phyloP scores from a whole-genome alignment of 2,797 vertebrate species.

The Phalloptychus januarius region DNA sequence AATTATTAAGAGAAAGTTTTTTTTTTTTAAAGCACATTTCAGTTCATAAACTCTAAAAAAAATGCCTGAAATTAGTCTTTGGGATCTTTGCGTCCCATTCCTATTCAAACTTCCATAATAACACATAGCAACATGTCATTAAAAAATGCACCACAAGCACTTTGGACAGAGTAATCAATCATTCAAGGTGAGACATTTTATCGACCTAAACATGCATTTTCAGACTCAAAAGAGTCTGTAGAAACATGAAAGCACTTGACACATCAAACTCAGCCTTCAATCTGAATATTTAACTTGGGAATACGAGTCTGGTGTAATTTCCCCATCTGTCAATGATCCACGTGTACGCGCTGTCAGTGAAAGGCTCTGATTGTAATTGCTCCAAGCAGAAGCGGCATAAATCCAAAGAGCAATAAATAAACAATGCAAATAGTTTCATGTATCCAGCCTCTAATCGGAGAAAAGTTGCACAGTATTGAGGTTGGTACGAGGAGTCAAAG shows the following conservation, averaged over 20 bases:
- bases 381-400: constrained; percentile 2
- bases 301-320: constrained; percentile 3
- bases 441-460: constrained; percentile 9
- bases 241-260: neutral
- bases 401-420: neutral
- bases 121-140: constrained; percentile 1
- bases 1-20: neutral
- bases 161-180: neutral
- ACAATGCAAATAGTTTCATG: neutral
- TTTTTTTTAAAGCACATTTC: neutral
- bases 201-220: neutral
- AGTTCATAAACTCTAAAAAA: neutral
- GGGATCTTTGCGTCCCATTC: neutral
- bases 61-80: neutral
- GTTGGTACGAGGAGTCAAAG: constrained; percentile 17
- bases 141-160: neutral
- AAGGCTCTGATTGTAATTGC: constrained; percentile 13
- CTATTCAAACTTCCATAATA: neutral
- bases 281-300: neutral
- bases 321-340: constrained; percentile 1
- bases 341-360: constrained; percentile 2
- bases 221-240: neutral
- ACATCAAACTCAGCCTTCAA: neutral
- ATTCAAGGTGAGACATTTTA: neutral
- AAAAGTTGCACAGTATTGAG: neutral